Conservation (phyloP, 2,797 vertebrate genomes). For the Phylloscopus collybita region DNA sequence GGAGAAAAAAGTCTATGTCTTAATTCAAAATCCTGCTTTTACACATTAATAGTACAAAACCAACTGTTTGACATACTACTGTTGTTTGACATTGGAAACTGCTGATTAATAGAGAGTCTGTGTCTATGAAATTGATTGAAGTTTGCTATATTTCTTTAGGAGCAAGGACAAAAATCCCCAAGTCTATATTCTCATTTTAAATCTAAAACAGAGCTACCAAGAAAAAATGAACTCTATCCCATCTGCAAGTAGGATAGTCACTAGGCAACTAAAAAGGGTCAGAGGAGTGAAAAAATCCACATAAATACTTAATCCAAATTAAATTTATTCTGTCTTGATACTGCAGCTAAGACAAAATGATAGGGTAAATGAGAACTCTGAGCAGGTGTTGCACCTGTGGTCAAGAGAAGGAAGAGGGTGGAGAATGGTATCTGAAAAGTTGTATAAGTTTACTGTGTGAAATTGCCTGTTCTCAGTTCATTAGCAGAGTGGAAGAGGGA, state of each 20-base stretch:
- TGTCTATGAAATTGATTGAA: neutral
- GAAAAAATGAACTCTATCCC: neutral
- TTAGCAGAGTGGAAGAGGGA: neutral
- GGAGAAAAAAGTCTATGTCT: neutral
- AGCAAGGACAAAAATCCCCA: neutral
- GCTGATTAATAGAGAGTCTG: neutral
- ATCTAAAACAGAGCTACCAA: neutral
- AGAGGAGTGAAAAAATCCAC: neutral
- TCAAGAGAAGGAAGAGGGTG: neutral
- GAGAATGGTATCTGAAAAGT: neutral
- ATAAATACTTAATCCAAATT: neutral
- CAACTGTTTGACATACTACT: neutral
- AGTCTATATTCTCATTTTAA: neutral
- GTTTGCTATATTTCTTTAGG: neutral
- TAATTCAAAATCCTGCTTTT: neutral
- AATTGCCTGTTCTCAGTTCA: neutral
- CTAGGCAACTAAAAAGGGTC: neutral
- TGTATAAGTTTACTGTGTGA: neutral
- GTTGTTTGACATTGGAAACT: neutral
- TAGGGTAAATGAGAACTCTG: neutral
- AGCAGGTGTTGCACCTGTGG: neutral
- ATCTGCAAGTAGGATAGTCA: neutral
- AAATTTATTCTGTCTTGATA: neutral
- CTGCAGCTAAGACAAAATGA: neutral
- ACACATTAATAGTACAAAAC: neutral